Evolutionary conservation across 2,888 invertebrate genomes (phyloP).

Genomic region (Dryomyza anilis): DNA sequence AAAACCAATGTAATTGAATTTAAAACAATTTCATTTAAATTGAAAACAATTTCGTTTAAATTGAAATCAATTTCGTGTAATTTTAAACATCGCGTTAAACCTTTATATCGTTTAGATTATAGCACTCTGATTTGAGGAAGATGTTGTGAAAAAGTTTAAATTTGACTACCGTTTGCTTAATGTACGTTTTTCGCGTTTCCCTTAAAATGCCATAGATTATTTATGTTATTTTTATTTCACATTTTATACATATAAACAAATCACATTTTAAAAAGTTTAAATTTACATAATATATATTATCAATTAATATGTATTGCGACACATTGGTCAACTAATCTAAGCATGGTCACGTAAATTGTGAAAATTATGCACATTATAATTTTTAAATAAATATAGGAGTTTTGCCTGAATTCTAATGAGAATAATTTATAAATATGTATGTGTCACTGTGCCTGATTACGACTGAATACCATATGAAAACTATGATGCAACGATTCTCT

Average conservation of each 20-base stretch:
- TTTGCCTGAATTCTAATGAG: conserved; percentile 7
- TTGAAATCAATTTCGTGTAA: not conserved
- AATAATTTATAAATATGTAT: not conserved
- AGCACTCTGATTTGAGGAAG: too few species aligned
- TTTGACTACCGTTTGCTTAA: too few species aligned
- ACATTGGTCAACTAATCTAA: not conserved
- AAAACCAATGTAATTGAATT: too few species aligned
- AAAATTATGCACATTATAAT: not conserved
- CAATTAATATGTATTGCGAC: not conserved
- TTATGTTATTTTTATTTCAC: too few species aligned
- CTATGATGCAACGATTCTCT: not conserved
- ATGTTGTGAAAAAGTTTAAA: too few species aligned
- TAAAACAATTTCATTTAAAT: too few species aligned
- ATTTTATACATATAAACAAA: not conserved
- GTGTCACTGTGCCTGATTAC: not conserved
- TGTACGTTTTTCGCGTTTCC: too few species aligned
- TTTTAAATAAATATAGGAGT: conserved; percentile 13
- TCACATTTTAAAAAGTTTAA: not conserved
- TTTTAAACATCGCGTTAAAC: not conserved
- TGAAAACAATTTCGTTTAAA: not conserved
- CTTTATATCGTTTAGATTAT: too few species aligned
- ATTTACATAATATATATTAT: not conserved
- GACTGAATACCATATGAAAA: not conserved
- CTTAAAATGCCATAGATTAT: too few species aligned
- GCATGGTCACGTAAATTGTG: not conserved